Conservation (phyloP, 1,140 invertebrate genomes). For the Caenorhabditis brenneri region DNA sequence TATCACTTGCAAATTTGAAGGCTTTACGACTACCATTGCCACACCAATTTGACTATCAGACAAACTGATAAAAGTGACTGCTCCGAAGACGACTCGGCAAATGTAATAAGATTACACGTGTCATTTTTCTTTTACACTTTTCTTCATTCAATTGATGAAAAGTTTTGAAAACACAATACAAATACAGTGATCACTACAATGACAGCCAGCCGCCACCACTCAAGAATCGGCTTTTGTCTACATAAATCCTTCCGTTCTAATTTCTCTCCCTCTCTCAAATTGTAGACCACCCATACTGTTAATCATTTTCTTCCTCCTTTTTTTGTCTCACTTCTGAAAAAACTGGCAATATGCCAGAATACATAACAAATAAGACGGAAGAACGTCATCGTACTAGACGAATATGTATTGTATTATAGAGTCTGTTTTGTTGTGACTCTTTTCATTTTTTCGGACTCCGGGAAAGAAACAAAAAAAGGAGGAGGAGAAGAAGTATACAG, state of each 20-base stretch:
- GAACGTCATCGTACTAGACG: background rate
- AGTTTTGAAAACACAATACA: constrained; percentile 6
- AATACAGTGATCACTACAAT: constrained; percentile 2
- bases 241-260: background rate
- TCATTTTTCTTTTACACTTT: background rate
- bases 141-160: background rate
- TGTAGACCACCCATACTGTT: constrained; percentile 2
- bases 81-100: background rate
- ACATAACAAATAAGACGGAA: background rate
- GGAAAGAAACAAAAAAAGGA: constrained; percentile 15
- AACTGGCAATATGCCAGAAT: constrained; percentile 7
- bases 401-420: constrained; percentile 25
- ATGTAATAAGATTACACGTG: constrained; percentile 27
- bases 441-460: background rate
- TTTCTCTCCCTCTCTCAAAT: background rate
- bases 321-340: background rate
- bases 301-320: background rate
- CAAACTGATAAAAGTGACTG: constrained; percentile 1
- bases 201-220: background rate
- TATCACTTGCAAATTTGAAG: constrained; percentile 39
- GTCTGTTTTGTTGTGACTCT: constrained; percentile 22
- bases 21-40: constrained; percentile 37
- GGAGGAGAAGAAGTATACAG: constrained; percentile 2
- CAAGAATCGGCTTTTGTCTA: constrained; percentile 7
- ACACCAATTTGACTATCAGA: constrained; percentile 3